A percentile compares a stretch with the other conserved stretches of the same genome.
Evolutionary conservation across 2,888 invertebrate species (phyloP).

Genomic region (Thereva nobilitata): DNA sequence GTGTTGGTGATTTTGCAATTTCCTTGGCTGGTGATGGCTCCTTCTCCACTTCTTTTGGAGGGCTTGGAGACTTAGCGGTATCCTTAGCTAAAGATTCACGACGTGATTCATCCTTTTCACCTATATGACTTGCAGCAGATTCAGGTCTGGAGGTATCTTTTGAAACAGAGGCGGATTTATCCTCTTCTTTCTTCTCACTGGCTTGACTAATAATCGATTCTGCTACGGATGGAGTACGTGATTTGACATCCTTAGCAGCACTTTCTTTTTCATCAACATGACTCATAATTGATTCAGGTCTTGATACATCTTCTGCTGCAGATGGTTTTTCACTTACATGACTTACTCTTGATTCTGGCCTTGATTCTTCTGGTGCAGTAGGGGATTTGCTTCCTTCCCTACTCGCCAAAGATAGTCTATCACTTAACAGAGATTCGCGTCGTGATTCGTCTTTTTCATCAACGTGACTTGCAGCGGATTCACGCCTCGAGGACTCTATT

Average conservation of each 20-base stretch:
- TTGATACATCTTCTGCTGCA: conserved; percentile 15
- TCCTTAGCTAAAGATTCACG: too few species aligned
- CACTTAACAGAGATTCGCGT: conserved; percentile 17
- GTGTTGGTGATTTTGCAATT: conserved; percentile 33
- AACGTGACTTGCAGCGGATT: conserved; percentile 44
- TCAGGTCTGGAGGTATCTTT: conserved; percentile 37
- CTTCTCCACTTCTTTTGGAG: too few species aligned
- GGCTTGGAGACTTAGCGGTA: conserved; percentile 5
- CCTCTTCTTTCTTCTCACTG: not conserved
- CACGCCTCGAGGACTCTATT: not conserved
- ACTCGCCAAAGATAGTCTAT: conserved; percentile 28
- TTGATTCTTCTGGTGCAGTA: conserved; percentile 13
- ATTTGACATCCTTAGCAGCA: not conserved
- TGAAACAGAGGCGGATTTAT: conserved; percentile 7
- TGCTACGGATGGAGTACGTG: too few species aligned
- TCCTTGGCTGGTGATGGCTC: conserved; percentile 1
- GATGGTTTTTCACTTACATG: not conserved
- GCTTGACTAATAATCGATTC: too few species aligned
- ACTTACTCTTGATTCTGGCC: conserved; percentile 15
- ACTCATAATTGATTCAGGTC: conserved; percentile 37
- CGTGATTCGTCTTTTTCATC: conserved; percentile 41
- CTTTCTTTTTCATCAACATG: conserved; percentile 37
- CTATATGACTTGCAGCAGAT: conserved; percentile 41
- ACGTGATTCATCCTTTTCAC: conserved; percentile 43
- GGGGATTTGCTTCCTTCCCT: conserved; percentile 17